A percentile compares a stretch with the other conserved stretches of the same genome.
Evolutionary conservation across 2,888 invertebrate genomes (phyloP).

Genomic region (Calephelis perditalis): DNA sequence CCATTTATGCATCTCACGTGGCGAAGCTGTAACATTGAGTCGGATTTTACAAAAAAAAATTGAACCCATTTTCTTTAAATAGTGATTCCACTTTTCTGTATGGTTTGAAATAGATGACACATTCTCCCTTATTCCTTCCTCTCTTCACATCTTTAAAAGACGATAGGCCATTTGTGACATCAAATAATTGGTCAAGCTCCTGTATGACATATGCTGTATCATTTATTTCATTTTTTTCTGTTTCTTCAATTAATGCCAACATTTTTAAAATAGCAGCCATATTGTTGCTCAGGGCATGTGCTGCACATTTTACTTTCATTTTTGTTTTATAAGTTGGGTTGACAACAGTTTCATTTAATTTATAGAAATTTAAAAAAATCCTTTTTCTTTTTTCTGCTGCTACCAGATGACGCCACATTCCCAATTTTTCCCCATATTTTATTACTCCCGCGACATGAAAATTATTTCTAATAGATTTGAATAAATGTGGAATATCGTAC

Average conservation of each 20-base stretch:
- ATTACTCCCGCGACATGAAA: constrained; percentile 14
- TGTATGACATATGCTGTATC: constrained; percentile 22
- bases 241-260: constrained; percentile 11
- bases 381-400: constrained; percentile 10
- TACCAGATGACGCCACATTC: constrained; percentile 16
- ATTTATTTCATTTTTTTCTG: constrained; percentile 11
- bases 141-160: constrained; percentile 23
- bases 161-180: constrained; percentile 26
- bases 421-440: constrained; percentile 7
- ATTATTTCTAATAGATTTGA: constrained; percentile 20
- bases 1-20: constrained; percentile 22
- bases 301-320: constrained; percentile 19
- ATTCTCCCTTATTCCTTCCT: constrained; percentile 24
- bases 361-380: not conserved
- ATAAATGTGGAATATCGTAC: constrained; percentile 17
- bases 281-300: constrained; percentile 26
- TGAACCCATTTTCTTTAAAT: constrained; percentile 18
- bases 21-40: constrained; percentile 9
- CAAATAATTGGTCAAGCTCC: constrained; percentile 24
- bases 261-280: constrained; percentile 25
- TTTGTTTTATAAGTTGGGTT: no score
- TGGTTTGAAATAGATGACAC: constrained; percentile 22
- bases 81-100: constrained; percentile 17
- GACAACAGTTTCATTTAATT: no score
- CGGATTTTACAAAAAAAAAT: constrained; percentile 20